These are phyloP conservation scores for Clarias platycephalus DNA, from an alignment of 2,797 vertebrate species.

Conservation along the genomic window DNA sequence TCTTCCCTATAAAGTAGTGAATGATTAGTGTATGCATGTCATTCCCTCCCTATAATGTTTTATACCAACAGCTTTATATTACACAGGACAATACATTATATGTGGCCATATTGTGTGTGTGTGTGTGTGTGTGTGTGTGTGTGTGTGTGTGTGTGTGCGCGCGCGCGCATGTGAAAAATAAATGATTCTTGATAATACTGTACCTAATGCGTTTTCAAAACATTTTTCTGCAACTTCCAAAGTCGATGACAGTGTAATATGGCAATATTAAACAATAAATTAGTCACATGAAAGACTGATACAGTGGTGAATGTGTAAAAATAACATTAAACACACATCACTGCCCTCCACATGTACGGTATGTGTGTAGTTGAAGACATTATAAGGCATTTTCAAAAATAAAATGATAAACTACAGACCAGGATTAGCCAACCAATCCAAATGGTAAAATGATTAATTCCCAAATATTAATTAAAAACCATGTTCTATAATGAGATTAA, in stretches of 20 bases:
- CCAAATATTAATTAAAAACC: conserved; percentile 33
- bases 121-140: too few relatives aligned
- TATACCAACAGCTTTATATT: conserved; percentile 60
- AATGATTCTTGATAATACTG: too few relatives aligned
- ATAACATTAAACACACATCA: neutral
- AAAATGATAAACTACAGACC: conserved; percentile 10
- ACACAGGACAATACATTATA: conserved; percentile 35
- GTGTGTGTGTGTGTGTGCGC: too few relatives aligned
- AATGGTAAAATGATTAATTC: conserved; percentile 23
- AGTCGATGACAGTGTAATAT: conserved; percentile 25
- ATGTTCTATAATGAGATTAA: conserved; percentile 10
- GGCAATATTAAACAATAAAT: conserved; percentile 12
- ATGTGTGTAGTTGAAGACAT: neutral
- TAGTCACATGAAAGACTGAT: neutral
- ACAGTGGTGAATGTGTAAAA: conserved; percentile 15
- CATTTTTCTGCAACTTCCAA: neutral
- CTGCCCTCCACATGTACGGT: neutral
- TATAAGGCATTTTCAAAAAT: neutral
- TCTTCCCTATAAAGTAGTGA: conserved; percentile 16
- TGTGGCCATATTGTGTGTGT: neutral
- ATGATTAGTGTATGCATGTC: conserved; percentile 56
- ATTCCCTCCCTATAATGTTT: conserved; percentile 68
- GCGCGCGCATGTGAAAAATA: too few relatives aligned
- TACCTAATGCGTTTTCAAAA: neutral
- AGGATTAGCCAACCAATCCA: conserved; percentile 17